Evolutionary conservation across 2,888 invertebrate genomes (phyloP).

Genomic region (Tricholauxania praeusta): DNA sequence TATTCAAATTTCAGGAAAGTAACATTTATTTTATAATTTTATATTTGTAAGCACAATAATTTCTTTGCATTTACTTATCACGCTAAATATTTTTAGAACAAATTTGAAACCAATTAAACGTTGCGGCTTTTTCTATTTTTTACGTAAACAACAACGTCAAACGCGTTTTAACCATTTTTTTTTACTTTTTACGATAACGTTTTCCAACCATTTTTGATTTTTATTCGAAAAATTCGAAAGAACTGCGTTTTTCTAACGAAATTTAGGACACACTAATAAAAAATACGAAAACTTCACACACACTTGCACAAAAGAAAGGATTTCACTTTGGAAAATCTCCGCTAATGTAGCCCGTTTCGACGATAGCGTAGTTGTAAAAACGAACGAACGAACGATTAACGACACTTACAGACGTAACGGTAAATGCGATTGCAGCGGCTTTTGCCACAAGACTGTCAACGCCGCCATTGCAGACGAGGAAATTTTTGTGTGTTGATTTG

Average conservation of each 20-base stretch:
- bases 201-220: too few relatives aligned
- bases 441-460: slow-evolving; percentile 51
- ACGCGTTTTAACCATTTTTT: background rate
- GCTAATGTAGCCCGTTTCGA: background rate
- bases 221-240: background rate
- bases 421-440: slow-evolving; percentile 52
- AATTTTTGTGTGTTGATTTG: slow-evolving; percentile 24
- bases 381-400: slow-evolving; percentile 23
- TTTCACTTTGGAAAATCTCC: background rate
- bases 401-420: slow-evolving; percentile 40
- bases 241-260: background rate
- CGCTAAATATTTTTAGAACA: slow-evolving; percentile 27
- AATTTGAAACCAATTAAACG: too few relatives aligned
- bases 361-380: slow-evolving; percentile 31
- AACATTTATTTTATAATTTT: slow-evolving; percentile 42
- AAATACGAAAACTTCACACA: background rate
- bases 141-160: slow-evolving; percentile 30
- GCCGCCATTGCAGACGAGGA: slow-evolving; percentile 37
- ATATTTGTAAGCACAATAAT: slow-evolving; percentile 26
- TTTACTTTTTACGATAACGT: slow-evolving; percentile 1
- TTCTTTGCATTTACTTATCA: slow-evolving; percentile 31
- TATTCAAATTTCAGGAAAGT: too few relatives aligned
- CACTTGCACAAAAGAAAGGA: slow-evolving; percentile 28
- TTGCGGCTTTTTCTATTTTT: slow-evolving; percentile 31
- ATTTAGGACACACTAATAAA: background rate